phyloP scores from a whole-genome alignment of 35 echinoderm and acorn worm species.

The Ptychodera flava region DNA sequence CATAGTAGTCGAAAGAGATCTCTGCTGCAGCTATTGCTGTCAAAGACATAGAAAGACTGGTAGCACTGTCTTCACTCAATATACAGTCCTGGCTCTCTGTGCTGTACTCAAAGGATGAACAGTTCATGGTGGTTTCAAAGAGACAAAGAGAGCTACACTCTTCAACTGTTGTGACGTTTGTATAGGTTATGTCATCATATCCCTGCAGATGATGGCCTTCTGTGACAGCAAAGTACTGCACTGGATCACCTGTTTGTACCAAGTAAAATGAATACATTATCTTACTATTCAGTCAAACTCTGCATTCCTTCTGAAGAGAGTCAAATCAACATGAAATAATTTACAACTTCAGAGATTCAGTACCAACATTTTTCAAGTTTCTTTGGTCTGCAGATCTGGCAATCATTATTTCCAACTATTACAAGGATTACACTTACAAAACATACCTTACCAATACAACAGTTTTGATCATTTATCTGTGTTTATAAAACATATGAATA shows the following conservation, averaged over 20 bases:
- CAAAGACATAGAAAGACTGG: constrained; percentile 5
- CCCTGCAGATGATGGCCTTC: background rate
- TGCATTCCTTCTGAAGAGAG: too few species aligned
- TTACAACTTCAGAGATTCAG: too few species aligned
- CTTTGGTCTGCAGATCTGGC: too few species aligned
- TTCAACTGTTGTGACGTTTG: constrained; percentile 5
- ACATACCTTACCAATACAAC: too few species aligned
- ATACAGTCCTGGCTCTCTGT: constrained; percentile 6
- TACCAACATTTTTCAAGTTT: too few species aligned
- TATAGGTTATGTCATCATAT: background rate
- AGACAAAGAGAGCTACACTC: constrained; percentile 46
- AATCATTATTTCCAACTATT: too few species aligned
- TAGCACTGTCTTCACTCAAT: constrained; percentile 24
- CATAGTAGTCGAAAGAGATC: constrained; percentile 31
- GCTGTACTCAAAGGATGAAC: constrained; percentile 50
- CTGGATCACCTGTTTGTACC: background rate
- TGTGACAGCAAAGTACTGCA: constrained; percentile 26
- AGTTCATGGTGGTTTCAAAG: constrained; percentile 6
- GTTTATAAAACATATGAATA: too few species aligned
- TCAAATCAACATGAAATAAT: too few species aligned
- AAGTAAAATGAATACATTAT: too few species aligned
- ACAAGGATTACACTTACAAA: too few species aligned
- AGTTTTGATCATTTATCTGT: too few species aligned
- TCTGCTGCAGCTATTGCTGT: background rate
- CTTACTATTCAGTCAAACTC: too few species aligned